phyloP scores from a whole-genome alignment of 2,797 vertebrate species.

The Echeneis naucrates region DNA sequence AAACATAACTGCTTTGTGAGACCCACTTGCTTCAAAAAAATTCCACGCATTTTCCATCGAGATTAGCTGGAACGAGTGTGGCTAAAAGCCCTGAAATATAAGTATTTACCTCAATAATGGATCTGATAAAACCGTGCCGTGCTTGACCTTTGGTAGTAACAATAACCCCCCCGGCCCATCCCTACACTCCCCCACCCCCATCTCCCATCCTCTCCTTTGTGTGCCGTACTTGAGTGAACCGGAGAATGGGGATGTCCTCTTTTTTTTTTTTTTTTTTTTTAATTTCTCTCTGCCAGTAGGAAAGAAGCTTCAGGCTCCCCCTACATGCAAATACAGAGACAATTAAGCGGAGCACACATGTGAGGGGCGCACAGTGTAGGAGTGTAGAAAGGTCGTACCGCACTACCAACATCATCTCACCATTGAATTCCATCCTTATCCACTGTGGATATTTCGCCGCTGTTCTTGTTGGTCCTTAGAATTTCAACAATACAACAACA shows the following conservation, averaged over 20 bases:
- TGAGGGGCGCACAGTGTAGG: slow-evolving; percentile 57
- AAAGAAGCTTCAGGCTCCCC: slow-evolving; percentile 63
- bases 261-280: slow-evolving; percentile 64
- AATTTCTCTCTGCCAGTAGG: slow-evolving; percentile 56
- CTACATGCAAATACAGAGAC: slow-evolving; percentile 69
- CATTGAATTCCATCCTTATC: slow-evolving; percentile 55
- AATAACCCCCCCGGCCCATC: slow-evolving; percentile 57
- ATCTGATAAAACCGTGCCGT: slow-evolving; percentile 81
- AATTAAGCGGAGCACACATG: slow-evolving; percentile 63
- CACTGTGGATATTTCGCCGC: slow-evolving; percentile 47
- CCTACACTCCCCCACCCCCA: slow-evolving; percentile 4
- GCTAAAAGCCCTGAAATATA: slow-evolving; percentile 79
- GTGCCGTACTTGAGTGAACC: slow-evolving; percentile 55
- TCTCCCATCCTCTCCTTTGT: slow-evolving; percentile 48
- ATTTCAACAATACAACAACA: slow-evolving; percentile 78
- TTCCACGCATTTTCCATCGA: slow-evolving; percentile 64
- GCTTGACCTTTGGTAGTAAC: slow-evolving; percentile 82
- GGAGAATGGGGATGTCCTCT: slow-evolving; percentile 68
- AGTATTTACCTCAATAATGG: slow-evolving; percentile 78
- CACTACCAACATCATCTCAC: slow-evolving; percentile 67
- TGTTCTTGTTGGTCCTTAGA: slow-evolving; percentile 65
- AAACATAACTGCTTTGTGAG: slow-evolving; percentile 62
- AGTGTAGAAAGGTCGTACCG: slow-evolving; percentile 71
- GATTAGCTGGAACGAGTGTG: slow-evolving; percentile 70
- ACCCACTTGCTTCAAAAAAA: slow-evolving; percentile 69